Percentiles rank a stretch among this genome's conserved stretches.
Evolutionary conservation across 2,888 invertebrate genomes (phyloP).

Genomic region (Xestia xanthographa): DNA sequence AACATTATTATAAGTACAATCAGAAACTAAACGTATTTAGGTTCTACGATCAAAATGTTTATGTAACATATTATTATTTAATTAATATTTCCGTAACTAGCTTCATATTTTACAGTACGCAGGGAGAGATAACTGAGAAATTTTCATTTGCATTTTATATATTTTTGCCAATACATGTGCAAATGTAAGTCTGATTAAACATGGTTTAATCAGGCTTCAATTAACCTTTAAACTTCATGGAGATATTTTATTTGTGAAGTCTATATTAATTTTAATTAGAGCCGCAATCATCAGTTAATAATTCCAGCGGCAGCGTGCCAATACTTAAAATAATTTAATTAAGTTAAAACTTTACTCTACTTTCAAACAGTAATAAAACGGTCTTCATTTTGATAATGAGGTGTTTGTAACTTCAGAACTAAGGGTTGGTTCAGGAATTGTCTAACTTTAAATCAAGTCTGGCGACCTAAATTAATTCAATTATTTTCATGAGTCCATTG

Average conservation of each 20-base stretch:
- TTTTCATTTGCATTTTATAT: neutral
- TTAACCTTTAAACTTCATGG: neutral
- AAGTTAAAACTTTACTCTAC: constrained; percentile 24
- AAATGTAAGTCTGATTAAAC: neutral
- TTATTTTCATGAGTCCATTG: neutral
- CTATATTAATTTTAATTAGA: constrained; percentile 8
- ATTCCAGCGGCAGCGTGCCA: neutral
- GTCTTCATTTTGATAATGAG: constrained; percentile 7
- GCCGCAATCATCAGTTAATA: neutral
- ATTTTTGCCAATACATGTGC: neutral
- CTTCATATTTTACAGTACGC: neutral
- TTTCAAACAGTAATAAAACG: constrained; percentile 16
- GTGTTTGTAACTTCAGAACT: neutral
- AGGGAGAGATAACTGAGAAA: neutral
- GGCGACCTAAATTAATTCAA: neutral
- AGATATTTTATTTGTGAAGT: constrained; percentile 11
- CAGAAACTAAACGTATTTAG: neutral
- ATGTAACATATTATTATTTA: neutral
- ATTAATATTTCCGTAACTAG: neutral
- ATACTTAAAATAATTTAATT: constrained; percentile 11
- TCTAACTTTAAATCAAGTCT: constrained; percentile 7
- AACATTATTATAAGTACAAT: neutral
- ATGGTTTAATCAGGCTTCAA: neutral
- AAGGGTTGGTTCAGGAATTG: neutral
- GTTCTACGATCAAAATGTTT: neutral